Percentiles rank a stretch among this genome's conserved stretches.
These are phyloP conservation scores for Varanus salvator DNA, from an alignment of 2,113 vertebrate species.

Conservation along the genomic window DNA sequence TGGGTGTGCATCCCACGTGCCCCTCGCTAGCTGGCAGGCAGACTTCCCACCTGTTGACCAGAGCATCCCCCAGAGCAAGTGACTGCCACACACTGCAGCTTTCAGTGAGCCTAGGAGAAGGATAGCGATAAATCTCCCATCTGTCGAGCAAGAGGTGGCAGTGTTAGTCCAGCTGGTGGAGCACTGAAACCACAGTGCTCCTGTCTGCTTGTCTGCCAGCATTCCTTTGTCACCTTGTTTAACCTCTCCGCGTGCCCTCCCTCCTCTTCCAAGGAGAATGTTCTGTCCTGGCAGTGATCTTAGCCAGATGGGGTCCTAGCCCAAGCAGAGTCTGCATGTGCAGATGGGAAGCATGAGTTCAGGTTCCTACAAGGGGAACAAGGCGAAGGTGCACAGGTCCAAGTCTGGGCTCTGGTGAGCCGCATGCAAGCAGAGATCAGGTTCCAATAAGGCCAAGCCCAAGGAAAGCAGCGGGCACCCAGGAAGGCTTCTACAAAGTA, in stretches of 20 bases:
- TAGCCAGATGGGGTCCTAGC: neutral
- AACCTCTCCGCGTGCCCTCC: neutral
- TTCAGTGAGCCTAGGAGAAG: neutral
- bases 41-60: constrained; percentile 4
- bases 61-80: constrained; percentile 1
- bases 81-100: neutral
- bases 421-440: neutral
- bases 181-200: neutral
- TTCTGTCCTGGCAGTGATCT: neutral
- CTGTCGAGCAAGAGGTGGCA: neutral
- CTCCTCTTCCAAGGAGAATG: neutral
- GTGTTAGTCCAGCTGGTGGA: neutral
- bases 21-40: neutral
- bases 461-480: neutral
- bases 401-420: neutral
- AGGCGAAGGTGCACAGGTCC: neutral
- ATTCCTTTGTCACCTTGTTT: neutral
- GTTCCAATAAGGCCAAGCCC: neutral
- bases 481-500: too few species aligned
- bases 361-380: neutral
- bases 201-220: neutral
- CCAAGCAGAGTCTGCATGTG: neutral
- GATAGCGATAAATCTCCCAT: neutral
- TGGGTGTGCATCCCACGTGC: neutral
- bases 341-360: neutral